These are phyloP conservation scores for Myanophis thanlyinensis DNA, from an alignment of 2,113 vertebrate genomes.

Conservation along the genomic window DNA sequence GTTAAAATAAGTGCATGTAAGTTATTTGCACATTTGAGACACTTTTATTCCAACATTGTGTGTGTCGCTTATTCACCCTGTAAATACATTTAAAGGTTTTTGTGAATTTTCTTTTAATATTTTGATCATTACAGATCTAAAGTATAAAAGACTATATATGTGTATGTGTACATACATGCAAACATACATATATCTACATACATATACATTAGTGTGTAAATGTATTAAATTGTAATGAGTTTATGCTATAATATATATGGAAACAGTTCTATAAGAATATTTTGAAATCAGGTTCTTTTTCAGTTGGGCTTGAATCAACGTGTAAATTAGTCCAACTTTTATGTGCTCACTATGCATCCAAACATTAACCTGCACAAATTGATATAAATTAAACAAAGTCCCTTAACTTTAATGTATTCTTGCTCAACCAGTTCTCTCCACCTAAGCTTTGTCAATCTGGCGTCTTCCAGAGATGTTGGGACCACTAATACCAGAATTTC, in stretches of 20 bases:
- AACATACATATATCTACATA: constrained; percentile 36
- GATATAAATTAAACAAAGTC: background rate
- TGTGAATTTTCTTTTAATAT: constrained; percentile 81
- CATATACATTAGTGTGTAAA: constrained; percentile 7
- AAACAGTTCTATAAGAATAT: background rate
- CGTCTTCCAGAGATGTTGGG: background rate
- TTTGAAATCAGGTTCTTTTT: background rate
- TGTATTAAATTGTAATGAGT: constrained; percentile 23
- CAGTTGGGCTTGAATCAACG: background rate
- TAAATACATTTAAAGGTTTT: constrained; percentile 90
- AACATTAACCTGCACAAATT: background rate
- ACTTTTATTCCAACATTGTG: constrained; percentile 75
- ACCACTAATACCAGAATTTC: background rate
- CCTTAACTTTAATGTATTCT: background rate
- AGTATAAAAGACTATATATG: constrained; percentile 60
- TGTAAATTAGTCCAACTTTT: background rate
- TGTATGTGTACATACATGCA: background rate
- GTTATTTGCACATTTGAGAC: constrained; percentile 84
- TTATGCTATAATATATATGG: background rate
- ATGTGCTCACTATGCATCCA: background rate
- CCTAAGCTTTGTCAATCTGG: background rate
- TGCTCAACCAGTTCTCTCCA: background rate
- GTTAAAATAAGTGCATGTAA: constrained; percentile 79
- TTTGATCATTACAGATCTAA: constrained; percentile 76
- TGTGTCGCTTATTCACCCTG: constrained; percentile 82